Percentiles rank a stretch among this genome's conserved stretches.
These are phyloP conservation scores for Drosophila pruinosa DNA, from an alignment of 1,140 invertebrate species.

Conservation along the genomic window DNA sequence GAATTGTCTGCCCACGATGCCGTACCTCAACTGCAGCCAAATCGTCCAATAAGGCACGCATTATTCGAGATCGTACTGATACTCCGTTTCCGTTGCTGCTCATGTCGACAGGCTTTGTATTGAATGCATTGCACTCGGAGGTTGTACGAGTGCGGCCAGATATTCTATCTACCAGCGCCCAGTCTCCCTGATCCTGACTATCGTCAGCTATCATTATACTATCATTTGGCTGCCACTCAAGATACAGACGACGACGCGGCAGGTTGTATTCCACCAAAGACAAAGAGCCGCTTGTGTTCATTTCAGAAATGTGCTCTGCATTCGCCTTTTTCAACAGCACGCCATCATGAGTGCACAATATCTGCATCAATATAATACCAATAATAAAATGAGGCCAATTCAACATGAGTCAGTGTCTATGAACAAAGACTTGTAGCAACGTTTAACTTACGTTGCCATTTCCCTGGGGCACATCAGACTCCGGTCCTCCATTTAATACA, in stretches of 20 bases:
- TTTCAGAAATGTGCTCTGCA: conserved; percentile 84
- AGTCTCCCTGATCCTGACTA: conserved; percentile 89
- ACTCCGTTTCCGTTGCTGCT: conserved; percentile 25
- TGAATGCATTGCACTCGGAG: conserved; percentile 83
- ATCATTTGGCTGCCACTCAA: conserved; percentile 92
- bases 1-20: conserved; percentile 87
- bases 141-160: conserved; percentile 84
- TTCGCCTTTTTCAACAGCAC: conserved; percentile 85
- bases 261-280: conserved; percentile 84
- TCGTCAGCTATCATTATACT: conserved; percentile 89
- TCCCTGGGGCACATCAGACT: conserved; percentile 47
- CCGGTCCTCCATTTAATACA: conserved; percentile 1
- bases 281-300: conserved; percentile 86
- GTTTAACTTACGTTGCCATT: conserved; percentile 60
- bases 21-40: conserved; percentile 87
- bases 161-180: conserved; percentile 91
- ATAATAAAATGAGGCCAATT: conserved; percentile 1
- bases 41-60: conserved; percentile 87
- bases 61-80: conserved; percentile 83
- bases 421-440: conserved; percentile 27
- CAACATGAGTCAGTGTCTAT: conserved; percentile 56
- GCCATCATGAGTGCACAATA: conserved; percentile 86
- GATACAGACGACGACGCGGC: conserved; percentile 83
- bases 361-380: conserved; percentile 75
- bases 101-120: conserved; percentile 61